Conservation (phyloP, 2,888 invertebrate genomes). For the Acanthosepion esculentum region DNA sequence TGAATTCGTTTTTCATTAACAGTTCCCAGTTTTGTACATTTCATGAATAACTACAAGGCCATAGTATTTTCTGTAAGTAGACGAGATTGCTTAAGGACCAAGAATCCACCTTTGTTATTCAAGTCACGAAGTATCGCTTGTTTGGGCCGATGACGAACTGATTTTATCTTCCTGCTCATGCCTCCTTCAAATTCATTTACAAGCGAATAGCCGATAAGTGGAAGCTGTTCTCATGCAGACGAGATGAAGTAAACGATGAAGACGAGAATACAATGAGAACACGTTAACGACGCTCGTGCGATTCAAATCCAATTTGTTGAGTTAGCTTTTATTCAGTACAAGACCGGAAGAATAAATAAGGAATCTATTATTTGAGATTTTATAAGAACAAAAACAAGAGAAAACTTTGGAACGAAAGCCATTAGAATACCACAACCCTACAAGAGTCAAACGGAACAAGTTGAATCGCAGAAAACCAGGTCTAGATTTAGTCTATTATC, state of each 20-base stretch:
- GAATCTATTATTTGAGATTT: not conserved
- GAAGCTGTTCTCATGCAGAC: slow-evolving; percentile 33
- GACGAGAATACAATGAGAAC: not conserved
- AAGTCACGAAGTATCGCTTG: not conserved
- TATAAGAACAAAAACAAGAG: not conserved
- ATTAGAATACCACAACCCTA: not conserved
- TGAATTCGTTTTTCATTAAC: not conserved
- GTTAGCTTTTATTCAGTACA: not conserved
- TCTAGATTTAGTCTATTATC: no score
- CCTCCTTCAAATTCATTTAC: not conserved
- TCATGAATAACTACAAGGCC: not conserved
- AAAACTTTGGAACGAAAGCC: not conserved
- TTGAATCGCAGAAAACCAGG: no score
- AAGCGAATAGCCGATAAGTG: not conserved
- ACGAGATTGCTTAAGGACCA: slow-evolving; percentile 20
- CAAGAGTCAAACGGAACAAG: no score
- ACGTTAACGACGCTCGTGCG: not conserved
- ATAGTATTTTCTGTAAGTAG: not conserved
- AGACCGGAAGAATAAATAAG: not conserved
- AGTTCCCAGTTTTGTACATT: not conserved
- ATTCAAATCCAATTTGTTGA: not conserved
- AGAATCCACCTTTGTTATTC: not conserved
- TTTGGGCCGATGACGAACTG: not conserved
- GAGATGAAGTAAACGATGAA: not conserved
- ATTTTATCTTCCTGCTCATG: not conserved